Conservation (phyloP, 2,888 invertebrate species). For the Emmelina monodactyla region DNA sequence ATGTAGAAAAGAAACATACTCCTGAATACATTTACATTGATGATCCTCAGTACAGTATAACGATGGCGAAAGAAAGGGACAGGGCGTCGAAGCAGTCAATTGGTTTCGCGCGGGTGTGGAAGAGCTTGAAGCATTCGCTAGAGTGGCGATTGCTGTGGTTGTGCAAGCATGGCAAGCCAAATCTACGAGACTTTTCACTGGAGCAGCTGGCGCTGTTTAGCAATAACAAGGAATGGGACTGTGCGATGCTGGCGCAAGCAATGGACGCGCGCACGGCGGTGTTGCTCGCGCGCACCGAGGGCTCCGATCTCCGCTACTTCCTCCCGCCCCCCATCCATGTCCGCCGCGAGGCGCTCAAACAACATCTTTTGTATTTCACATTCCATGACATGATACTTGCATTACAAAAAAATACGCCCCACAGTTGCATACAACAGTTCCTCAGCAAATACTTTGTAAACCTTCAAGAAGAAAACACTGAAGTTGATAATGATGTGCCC, state of each 20-base stretch:
- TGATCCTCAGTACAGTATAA: constrained; percentile 39
- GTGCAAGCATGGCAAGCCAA: constrained; percentile 69
- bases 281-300: constrained; percentile 75
- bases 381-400: constrained; percentile 34
- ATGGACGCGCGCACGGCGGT: constrained; percentile 80
- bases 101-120: constrained; percentile 60
- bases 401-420: constrained; percentile 32
- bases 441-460: constrained; percentile 47
- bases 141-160: constrained; percentile 73
- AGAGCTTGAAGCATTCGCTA: constrained; percentile 68
- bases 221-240: constrained; percentile 73
- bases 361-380: constrained; percentile 47
- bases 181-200: constrained; percentile 70
- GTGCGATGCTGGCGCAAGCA: constrained; percentile 78
- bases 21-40: constrained; percentile 57
- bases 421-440: constrained; percentile 46
- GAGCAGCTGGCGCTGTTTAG: constrained; percentile 71
- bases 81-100: constrained; percentile 30
- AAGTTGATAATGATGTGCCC: constrained; percentile 36
- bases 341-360: constrained; percentile 35
- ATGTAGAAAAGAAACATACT: constrained; percentile 43
- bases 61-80: constrained; percentile 31
- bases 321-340: constrained; percentile 71
- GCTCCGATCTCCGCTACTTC: constrained; percentile 78
- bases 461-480: constrained; percentile 44